Evolutionary conservation across 1,140 invertebrate genomes (phyloP), one percentile per base, ranked within the genome.

Genomic region (Drosophila nikananu): DNA sequence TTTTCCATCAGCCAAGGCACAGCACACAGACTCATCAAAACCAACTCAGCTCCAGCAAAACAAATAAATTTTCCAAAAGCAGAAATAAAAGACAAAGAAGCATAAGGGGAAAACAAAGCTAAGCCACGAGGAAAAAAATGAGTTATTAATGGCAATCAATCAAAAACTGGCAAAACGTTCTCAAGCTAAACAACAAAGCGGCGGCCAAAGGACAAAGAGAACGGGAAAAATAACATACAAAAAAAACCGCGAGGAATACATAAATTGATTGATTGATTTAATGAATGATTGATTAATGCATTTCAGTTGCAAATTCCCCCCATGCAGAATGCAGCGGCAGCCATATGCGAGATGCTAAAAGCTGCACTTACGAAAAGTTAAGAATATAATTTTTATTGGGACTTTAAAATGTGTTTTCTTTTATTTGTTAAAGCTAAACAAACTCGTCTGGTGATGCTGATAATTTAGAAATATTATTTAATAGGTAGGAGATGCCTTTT

Each of bases 251-350:
- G 66, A 74, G 68, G 83, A 83, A 89, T 87, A 83, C 77, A 89
- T 89, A 80, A 89, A 90, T 86, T 90, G 86, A 90, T 90, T 90
- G 86, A 90, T 90, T 90, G 86, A 90, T 90, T 90, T 90, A 90
- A 90, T 90, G 86, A 90, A 90, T 90, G 86, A 90, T 90, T 90
- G 86, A 90, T 90, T 90, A 90, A 90, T 90, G 86, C 86, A 90
- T 90, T 82, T 86, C 86, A 82, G 81, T 89, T 90, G 86, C 86
- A 90, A 89, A 89, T 89, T 79, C 86, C 83, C 83, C 68, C 77
- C 77, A 90, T 89, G 83, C 86, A 84, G 81, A 90, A 90, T 87
- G 84, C 83, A 79, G 48, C 59, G 39, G 51, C 58, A 77, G 46
- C 54, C 59, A 52, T 35, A 51, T 62, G 51, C 51, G 23, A 19